phyloP scores from a whole-genome alignment of 2,797 vertebrate species.

The Alosa sapidissima region DNA sequence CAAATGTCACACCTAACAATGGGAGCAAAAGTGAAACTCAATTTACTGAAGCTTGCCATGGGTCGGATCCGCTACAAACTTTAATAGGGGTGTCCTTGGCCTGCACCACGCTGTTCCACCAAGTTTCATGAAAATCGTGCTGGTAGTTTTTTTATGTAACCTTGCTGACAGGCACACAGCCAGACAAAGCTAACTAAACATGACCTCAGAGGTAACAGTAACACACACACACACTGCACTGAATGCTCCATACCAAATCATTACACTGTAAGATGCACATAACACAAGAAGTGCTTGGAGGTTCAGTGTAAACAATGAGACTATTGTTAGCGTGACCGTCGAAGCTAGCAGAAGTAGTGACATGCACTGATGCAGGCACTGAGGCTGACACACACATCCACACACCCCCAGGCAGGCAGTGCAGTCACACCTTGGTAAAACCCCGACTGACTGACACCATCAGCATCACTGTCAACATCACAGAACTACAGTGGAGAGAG shows the following conservation, averaged over 20 bases:
- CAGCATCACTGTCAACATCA: conserved; percentile 13
- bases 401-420: not conserved
- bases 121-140: no score
- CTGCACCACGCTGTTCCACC: no score
- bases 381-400: conserved; percentile 24
- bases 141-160: no score
- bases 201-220: not conserved
- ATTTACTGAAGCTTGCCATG: no score
- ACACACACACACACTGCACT: not conserved
- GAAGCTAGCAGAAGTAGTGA: not conserved
- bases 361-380: not conserved
- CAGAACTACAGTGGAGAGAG: conserved; percentile 31
- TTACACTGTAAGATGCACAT: not conserved
- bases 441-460: conserved; percentile 42
- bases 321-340: not conserved
- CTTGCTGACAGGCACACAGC: no score
- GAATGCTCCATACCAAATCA: not conserved
- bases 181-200: no score
- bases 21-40: no score
- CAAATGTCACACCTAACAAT: no score
- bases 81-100: no score
- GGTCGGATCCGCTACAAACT: no score
- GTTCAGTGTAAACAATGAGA: not conserved
- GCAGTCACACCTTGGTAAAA: conserved; percentile 3
- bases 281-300: not conserved